Base-by-base conservation (phyloP, 2,797 vertebrate species). In the Ceryle rudis region DNA sequence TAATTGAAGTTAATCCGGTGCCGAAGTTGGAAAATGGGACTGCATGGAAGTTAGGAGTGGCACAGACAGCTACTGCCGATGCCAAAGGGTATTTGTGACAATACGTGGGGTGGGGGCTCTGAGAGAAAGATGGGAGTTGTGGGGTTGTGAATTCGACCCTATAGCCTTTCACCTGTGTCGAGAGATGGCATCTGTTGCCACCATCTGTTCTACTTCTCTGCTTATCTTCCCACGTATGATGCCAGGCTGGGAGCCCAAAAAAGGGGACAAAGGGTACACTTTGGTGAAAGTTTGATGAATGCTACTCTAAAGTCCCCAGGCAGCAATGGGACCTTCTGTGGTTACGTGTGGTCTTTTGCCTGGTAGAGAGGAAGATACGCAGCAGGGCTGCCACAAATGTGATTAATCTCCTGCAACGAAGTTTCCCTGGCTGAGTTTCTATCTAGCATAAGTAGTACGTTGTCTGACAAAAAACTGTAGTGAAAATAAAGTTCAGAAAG, bases 121-220 rank as follows among this genome's bases (percentile, higher is more conserved):
- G 70, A 74, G 42, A 54, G 35, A 78, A 81, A 66, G 46, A 33
- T 52, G 31, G 51, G 51, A 80, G 22, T 31, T 90, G 39, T 25
- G 52, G 64, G 31, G 62, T 58, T 0, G 0, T 69, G 66, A 58
- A 42, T 93, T 88, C 91, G 84, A 47, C 61, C 17, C 4, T 3
- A 11, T 3, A 11, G 55, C 70, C 58, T 80, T 93, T 93, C 78
- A 82, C 83, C 83, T 67, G 4, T 74, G 55, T 84, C 2, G 8
- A 86, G 83, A 65, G 77, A 39, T 64, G 55, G 55, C 89, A 95
- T 93, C 95, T 96, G 83, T 93, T 94, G 64, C 18, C 31, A 49
- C 78, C 83, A 74, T 85, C 89, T 96, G 67, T 89, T 94, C 42
- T 37, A 5, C 67, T 86, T 84, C 51, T 73, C 74, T 94, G 70